These are phyloP conservation scores for Periophthalmus magnuspinnatus DNA, from an alignment of 2,797 vertebrate species.

Conservation along the genomic window DNA sequence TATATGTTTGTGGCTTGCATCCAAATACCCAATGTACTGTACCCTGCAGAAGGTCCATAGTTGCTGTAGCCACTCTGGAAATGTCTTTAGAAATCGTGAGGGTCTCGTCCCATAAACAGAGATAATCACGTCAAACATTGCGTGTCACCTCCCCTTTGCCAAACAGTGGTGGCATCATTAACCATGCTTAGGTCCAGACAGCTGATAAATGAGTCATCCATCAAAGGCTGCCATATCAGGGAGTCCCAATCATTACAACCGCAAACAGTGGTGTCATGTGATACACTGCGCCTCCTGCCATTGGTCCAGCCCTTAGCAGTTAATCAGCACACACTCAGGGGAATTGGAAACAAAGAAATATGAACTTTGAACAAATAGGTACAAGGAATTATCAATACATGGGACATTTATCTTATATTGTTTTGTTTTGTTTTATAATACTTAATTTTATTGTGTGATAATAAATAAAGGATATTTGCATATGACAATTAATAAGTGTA, in stretches of 20 bases:
- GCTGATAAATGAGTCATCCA: conserved; percentile 78
- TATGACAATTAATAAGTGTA: no score
- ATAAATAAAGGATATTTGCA: no score
- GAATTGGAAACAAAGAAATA: conserved; percentile 28
- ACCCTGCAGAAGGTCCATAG: no score
- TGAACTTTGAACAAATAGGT: conserved; percentile 18
- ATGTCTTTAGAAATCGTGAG: neutral
- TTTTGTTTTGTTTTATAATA: neutral
- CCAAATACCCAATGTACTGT: neutral
- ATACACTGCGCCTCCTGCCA: conserved; percentile 37
- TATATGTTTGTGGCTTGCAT: no score
- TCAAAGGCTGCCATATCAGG: conserved; percentile 73
- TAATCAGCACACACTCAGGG: conserved; percentile 44
- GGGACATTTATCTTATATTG: neutral
- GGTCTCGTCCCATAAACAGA: neutral
- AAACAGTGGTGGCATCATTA: conserved; percentile 62
- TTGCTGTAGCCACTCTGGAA: neutral
- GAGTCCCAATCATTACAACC: conserved; percentile 66
- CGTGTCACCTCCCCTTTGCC: conserved; percentile 24
- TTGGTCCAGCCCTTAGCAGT: conserved; percentile 35
- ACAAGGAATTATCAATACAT: neutral
- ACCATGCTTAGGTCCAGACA: conserved; percentile 68
- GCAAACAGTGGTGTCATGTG: conserved; percentile 68
- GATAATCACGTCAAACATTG: conserved; percentile 11
- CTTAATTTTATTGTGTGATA: no score